Base-by-base conservation (phyloP, 2,888 invertebrate genomes). In the Caenorhabditis sp. region DNA sequence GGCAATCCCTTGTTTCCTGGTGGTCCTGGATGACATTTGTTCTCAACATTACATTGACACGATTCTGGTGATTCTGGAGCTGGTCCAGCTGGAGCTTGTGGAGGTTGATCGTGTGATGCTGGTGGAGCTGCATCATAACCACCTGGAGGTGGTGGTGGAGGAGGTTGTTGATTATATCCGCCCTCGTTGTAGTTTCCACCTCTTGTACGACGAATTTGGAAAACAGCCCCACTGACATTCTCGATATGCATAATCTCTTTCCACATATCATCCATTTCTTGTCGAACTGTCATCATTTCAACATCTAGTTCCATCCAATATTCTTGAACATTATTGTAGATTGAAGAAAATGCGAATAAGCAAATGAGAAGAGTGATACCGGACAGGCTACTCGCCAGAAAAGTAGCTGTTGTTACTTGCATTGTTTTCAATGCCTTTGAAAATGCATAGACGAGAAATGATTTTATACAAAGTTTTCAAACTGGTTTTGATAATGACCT, bases 11-110 rank as follows among this genome's bases (percentile, higher is more conserved):
- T 74, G n/a, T 71, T 68, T 37, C 80, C 80, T 4, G 69, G 75
- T 43, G 78, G 80, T 6, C 80, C 80, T 4, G 78, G 59, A 58
- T 65, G 74, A 60, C 80, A 80, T 64, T 77, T 80, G 64, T 78
- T 80, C 61, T 76, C 74, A 21, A 69, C 71, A 4, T 72, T 62
- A 37, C 76, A 70, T 21, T 73, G 69, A 36, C 75, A 77, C 14
- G 65, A 62, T 49, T 70, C 69, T 14, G 72, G 66, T 24, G 70
- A 66, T 1, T 65, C 55, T 26, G 75, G 72, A 10, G 62, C 72
- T 1, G 71, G 73, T 19, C 72, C 75, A 23, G 63, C 58, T 8
- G 78, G 78, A 6, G 78, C 65, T 27, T 64, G 66, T 37, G 69
- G 60, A 17, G 63, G 58, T 21, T 37, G 24, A 14, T 69, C 75